phyloP scores from a whole-genome alignment of 1,140 invertebrate species.

The Micrasema minimum region DNA sequence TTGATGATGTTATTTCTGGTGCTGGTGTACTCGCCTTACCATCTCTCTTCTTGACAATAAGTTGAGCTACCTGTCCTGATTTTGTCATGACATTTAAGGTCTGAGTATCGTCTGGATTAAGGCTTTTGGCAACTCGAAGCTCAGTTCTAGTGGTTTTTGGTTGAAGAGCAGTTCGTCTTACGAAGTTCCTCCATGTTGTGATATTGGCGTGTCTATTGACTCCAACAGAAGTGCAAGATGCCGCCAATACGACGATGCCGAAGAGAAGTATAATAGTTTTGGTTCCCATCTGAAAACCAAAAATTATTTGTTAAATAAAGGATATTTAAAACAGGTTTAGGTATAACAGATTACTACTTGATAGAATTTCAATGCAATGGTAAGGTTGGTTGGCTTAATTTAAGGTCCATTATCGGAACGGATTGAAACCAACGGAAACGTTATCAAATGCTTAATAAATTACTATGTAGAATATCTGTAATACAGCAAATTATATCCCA shows the following conservation, averaged over 20 bases:
- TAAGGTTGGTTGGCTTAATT: too few relatives aligned
- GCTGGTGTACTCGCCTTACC: conserved; percentile 54
- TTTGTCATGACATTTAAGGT: conserved; percentile 79
- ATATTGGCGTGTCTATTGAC: conserved; percentile 32
- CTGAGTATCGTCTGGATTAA: conserved; percentile 79
- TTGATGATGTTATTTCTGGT: conserved; percentile 53
- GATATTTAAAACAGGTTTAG: too few relatives aligned
- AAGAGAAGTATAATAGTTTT: conserved; percentile 41
- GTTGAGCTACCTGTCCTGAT: conserved; percentile 77
- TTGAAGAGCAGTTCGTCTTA: conserved; percentile 51
- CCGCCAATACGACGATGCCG: conserved; percentile 33
- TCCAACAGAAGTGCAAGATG: conserved; percentile 13
- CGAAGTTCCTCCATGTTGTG: conserved; percentile 20
- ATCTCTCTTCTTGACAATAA: conserved; percentile 81
- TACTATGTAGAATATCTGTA: too few relatives aligned
- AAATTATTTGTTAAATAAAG: conserved; percentile 18
- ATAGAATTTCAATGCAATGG: too few relatives aligned
- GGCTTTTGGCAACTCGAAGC: conserved; percentile 79
- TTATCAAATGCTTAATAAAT: too few relatives aligned
- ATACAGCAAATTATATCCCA: too few relatives aligned
- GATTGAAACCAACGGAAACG: too few relatives aligned
- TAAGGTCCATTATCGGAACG: too few relatives aligned
- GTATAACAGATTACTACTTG: too few relatives aligned
- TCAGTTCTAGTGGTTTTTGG: conserved; percentile 73
- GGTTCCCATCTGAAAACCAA: conserved; percentile 50